phyloP scores from a whole-genome alignment of 2,888 invertebrate species.

The Ethmia dodecea region DNA sequence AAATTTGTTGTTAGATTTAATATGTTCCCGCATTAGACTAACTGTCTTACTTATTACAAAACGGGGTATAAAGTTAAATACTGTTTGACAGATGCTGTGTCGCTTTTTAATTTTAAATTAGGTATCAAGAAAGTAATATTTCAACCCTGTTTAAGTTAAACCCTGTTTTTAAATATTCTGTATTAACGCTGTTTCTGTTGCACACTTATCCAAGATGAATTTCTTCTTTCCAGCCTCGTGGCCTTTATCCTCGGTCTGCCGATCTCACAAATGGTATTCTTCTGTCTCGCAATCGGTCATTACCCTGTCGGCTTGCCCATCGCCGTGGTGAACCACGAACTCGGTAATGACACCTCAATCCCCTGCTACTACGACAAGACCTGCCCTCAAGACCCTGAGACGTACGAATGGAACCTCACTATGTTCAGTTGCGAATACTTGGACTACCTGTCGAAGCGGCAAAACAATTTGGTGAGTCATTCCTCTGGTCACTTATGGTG shows the following conservation, averaged over 20 bases:
- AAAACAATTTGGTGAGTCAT: slow-evolving; percentile 80
- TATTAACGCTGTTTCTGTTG: no score
- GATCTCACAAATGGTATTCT: slow-evolving; percentile 89
- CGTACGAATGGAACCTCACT: slow-evolving; percentile 73
- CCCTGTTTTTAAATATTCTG: no score
- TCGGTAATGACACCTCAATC: slow-evolving; percentile 62
- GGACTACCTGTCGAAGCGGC: slow-evolving; percentile 81
- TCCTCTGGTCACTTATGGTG: not conserved
- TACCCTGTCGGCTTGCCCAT: slow-evolving; percentile 87
- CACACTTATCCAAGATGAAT: no score
- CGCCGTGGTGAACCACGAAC: slow-evolving; percentile 89
- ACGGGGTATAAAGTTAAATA: no score
- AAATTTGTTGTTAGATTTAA: no score
- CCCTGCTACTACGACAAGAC: slow-evolving; percentile 68
- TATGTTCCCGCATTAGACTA: no score
- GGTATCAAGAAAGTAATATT: no score
- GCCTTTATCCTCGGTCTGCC: slow-evolving; percentile 92
- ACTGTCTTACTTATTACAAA: no score
- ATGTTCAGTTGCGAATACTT: slow-evolving; percentile 88
- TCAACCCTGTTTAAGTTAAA: no score
- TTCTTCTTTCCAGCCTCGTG: slow-evolving; percentile 79
- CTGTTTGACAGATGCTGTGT: no score
- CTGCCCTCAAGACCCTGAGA: slow-evolving; percentile 68
- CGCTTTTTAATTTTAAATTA: no score
- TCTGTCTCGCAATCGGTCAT: slow-evolving; percentile 93